These are phyloP conservation scores for Ibycter americanus DNA, from an alignment of 2,797 vertebrate species.

Conservation along the genomic window DNA sequence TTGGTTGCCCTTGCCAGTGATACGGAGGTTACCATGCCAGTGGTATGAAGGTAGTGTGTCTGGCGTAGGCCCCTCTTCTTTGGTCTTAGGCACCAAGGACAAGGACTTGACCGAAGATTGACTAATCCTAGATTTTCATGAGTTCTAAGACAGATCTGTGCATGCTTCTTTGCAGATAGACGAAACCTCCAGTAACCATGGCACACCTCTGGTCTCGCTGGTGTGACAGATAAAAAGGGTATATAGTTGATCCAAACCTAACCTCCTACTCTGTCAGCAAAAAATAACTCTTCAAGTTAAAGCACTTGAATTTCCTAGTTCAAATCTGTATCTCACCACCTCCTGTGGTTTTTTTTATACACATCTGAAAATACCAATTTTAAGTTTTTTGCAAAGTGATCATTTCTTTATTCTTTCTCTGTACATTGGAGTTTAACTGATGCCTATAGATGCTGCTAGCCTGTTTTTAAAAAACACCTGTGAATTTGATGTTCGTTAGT, in stretches of 20 bases:
- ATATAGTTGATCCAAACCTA: neutral
- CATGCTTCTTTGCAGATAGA: neutral
- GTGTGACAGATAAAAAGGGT: neutral
- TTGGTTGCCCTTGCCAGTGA: neutral
- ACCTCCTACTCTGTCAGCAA: neutral
- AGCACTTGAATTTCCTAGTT: neutral
- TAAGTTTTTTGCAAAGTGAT: neutral
- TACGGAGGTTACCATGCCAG: neutral
- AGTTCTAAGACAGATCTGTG: neutral
- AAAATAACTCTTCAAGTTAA: neutral
- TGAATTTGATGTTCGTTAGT: neutral
- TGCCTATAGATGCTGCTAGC: neutral
- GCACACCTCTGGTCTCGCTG: neutral
- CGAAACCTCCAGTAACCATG: neutral
- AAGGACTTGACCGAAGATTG: neutral
- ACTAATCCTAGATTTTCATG: neutral
- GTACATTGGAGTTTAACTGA: neutral
- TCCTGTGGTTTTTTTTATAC: neutral
- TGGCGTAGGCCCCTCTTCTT: neutral
- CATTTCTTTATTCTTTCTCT: neutral
- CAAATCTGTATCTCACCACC: neutral
- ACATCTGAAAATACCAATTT: neutral
- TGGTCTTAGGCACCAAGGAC: neutral
- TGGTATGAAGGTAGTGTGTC: neutral
- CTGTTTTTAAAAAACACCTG: neutral